Percentiles rank a stretch among this genome's conserved stretches.
Evolutionary conservation across 2,113 vertebrate species (phyloP).

Genomic region (Dipodomys merriami): DNA sequence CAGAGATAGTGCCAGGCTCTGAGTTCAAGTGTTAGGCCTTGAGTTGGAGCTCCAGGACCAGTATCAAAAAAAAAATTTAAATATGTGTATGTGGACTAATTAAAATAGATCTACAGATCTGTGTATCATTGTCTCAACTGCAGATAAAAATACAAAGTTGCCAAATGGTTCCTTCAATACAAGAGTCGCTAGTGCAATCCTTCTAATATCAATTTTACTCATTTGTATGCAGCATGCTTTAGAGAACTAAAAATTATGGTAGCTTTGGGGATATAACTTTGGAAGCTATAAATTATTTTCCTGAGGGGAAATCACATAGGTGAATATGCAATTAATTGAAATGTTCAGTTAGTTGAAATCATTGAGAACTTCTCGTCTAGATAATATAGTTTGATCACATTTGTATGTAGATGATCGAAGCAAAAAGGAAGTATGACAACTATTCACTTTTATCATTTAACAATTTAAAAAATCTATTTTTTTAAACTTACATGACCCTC

Average conservation of each 20-base stretch:
- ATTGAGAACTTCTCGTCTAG: constrained; percentile 10
- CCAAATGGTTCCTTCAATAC: neutral
- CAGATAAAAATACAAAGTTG: neutral
- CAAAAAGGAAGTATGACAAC: constrained; percentile 25
- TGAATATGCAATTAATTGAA: constrained; percentile 19
- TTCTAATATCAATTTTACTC: neutral
- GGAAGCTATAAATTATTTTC: constrained; percentile 14
- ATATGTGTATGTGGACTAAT: neutral
- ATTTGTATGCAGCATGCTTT: constrained; percentile 10
- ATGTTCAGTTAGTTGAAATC: neutral
- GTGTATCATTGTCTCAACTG: neutral
- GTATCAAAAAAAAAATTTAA: neutral
- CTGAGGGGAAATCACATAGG: neutral
- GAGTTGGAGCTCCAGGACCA: too few species aligned
- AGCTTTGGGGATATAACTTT: neutral
- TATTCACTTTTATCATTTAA: constrained; percentile 15
- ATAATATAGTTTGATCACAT: neutral
- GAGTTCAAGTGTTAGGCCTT: too few species aligned
- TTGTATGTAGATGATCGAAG: neutral
- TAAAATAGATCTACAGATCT: constrained; percentile 8
- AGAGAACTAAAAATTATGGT: neutral
- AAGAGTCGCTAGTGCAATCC: neutral
- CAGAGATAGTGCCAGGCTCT: too few species aligned
- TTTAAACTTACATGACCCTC: neutral
- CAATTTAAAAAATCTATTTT: constrained; percentile 21